phyloP scores from a whole-genome alignment of 2,888 invertebrate species.

The Linyphia triangularis region DNA sequence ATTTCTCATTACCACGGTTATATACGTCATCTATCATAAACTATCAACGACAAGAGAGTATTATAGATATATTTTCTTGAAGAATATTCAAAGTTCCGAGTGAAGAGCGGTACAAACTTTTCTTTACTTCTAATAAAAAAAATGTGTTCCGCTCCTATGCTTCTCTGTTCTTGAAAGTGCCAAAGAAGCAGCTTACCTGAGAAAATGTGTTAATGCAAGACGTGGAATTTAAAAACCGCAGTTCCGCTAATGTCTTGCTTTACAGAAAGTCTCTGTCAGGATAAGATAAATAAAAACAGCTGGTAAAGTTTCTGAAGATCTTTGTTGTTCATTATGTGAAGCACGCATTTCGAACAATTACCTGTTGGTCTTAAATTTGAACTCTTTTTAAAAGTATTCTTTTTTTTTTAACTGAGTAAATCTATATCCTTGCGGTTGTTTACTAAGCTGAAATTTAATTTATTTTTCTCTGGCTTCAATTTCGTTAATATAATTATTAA shows the following conservation, averaged over 20 bases:
- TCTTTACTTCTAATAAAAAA: conserved; percentile 4
- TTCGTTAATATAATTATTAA: neutral
- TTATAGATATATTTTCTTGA: conserved; percentile 16
- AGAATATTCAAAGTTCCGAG: conserved; percentile 27
- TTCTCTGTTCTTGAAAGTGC: conserved; percentile 26
- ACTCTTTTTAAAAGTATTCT: neutral
- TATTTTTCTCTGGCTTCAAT: neutral
- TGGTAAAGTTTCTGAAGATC: conserved; percentile 37
- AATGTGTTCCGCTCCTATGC: conserved; percentile 45
- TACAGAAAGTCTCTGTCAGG: conserved; percentile 20
- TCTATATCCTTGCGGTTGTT: neutral
- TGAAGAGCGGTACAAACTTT: conserved; percentile 24
- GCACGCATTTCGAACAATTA: conserved; percentile 59
- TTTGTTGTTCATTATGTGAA: conserved; percentile 43
- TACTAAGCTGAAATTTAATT: neutral
- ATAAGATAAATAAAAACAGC: conserved; percentile 53
- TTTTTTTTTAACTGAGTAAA: neutral
- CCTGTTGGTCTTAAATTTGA: conserved; percentile 45
- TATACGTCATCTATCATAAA: conserved; percentile 5
- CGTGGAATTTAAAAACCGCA: conserved; percentile 38
- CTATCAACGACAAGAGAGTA: conserved; percentile 17
- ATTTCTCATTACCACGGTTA: neutral
- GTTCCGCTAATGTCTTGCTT: conserved; percentile 49
- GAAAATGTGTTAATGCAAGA: conserved; percentile 61
- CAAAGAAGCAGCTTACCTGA: conserved; percentile 45